Evolutionary conservation across 2,113 vertebrate species (phyloP).

Genomic region (Pheucticus melanocephalus): DNA sequence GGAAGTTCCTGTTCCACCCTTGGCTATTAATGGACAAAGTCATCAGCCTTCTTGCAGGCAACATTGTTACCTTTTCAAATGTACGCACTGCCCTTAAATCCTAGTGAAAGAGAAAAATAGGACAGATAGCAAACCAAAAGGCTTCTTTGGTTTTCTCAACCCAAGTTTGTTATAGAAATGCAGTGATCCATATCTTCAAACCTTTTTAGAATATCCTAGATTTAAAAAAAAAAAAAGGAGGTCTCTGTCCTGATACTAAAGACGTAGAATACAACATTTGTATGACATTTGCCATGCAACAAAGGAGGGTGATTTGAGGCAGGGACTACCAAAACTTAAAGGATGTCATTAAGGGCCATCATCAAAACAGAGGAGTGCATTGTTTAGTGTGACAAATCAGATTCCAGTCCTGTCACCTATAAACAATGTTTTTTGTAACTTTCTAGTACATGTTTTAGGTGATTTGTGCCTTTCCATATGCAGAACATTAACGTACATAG

Average conservation of each 20-base stretch:
- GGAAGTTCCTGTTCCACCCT: neutral
- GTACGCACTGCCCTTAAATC: neutral
- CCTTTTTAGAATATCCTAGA: neutral
- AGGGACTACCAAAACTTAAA: neutral
- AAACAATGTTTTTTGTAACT: neutral
- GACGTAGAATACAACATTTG: rapidly evolving
- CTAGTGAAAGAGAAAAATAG: neutral
- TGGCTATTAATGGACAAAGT: neutral
- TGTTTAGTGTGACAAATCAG: neutral
- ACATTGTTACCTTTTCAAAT: neutral
- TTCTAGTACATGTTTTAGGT: neutral
- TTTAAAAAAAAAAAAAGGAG: neutral
- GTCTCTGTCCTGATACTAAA: neutral
- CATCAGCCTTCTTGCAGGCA: neutral
- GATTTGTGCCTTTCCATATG: neutral
- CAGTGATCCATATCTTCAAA: neutral
- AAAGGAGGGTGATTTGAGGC: neutral
- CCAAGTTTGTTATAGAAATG: neutral
- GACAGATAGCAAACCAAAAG: neutral
- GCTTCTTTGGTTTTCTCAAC: neutral
- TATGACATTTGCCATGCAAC: rapidly evolving
- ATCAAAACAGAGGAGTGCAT: neutral
- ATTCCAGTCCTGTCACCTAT: neutral
- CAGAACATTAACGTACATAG: neutral
- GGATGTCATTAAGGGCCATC: neutral